Evolutionary conservation across 2,888 invertebrate species (phyloP).

Genomic region (Boloria euphrosyne): DNA sequence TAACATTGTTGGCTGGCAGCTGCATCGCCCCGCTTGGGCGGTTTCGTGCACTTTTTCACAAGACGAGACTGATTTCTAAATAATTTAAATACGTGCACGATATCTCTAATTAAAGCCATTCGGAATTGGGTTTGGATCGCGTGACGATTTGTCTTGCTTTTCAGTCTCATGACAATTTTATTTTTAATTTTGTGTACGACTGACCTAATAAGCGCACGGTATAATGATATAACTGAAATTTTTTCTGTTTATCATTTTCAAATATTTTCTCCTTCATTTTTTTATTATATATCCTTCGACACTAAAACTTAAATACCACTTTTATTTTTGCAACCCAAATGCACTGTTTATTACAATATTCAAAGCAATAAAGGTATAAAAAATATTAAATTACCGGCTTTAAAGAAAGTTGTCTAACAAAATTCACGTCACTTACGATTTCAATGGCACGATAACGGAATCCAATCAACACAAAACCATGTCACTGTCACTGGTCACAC

Average conservation of each 20-base stretch:
- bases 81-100: constrained; percentile 80
- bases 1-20: constrained; percentile 26
- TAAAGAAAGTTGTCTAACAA: constrained; percentile 22
- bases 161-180: constrained; percentile 33
- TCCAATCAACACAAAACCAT: constrained; percentile 76
- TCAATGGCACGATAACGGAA: constrained; percentile 66
- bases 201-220: constrained; percentile 29
- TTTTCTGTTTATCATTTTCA: constrained; percentile 12
- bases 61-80: constrained; percentile 78
- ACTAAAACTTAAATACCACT: constrained; percentile 1
- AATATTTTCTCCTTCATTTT: not conserved
- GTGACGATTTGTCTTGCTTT: constrained; percentile 51
- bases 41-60: constrained; percentile 77
- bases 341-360: not conserved
- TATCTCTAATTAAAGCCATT: constrained; percentile 63
- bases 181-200: constrained; percentile 34
- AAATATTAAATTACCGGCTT: constrained; percentile 5
- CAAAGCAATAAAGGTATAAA: not conserved
- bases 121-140: constrained; percentile 67
- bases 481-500: constrained; percentile 71
- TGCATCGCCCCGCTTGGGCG: constrained; percentile 65
- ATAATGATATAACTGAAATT: constrained; percentile 5
- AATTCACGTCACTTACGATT: constrained; percentile 60
- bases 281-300: not conserved
- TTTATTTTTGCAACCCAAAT: not conserved